Conservation (phyloP, 2,888 invertebrate species). For the Orgyia antiqua region DNA sequence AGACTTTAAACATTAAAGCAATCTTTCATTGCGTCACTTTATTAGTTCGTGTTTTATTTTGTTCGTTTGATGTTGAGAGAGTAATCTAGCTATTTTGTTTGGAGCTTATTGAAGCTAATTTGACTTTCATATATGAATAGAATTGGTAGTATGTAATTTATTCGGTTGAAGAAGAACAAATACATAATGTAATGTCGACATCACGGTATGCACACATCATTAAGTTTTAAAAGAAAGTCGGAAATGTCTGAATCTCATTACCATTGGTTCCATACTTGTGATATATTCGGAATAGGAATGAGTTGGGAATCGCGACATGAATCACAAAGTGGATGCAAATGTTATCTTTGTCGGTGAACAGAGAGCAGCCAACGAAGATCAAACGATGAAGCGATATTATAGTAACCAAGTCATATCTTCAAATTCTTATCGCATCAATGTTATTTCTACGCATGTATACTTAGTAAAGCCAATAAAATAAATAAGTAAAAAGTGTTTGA, state of each 20-base stretch:
- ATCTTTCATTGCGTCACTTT: constrained; percentile 69
- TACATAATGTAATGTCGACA: constrained; percentile 19
- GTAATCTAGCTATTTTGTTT: constrained; percentile 51
- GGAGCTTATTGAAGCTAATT: constrained; percentile 31
- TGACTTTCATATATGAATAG: constrained; percentile 16
- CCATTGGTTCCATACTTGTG: constrained; percentile 47
- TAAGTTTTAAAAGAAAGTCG: constrained; percentile 55
- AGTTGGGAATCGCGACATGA: constrained; percentile 59
- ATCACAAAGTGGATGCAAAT: constrained; percentile 76
- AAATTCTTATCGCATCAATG: too few species aligned
- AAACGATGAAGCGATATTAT: constrained; percentile 24
- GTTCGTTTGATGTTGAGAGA: constrained; percentile 68
- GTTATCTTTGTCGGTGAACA: constrained; percentile 53
- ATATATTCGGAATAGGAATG: constrained; percentile 63
- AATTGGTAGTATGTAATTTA: constrained; percentile 15
- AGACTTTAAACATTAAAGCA: constrained; percentile 69
- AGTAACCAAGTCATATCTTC: too few species aligned
- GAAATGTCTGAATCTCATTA: constrained; percentile 58
- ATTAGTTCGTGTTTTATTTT: constrained; percentile 68
- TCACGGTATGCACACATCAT: constrained; percentile 37
- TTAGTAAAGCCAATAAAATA: too few species aligned
- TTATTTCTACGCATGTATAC: too few species aligned
- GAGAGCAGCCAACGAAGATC: constrained; percentile 45
- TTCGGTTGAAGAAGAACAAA: constrained; percentile 9
- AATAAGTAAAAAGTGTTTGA: too few species aligned